Evolutionary conservation across 1,140 invertebrate species (phyloP).

Genomic region (Ceratina australensis): DNA sequence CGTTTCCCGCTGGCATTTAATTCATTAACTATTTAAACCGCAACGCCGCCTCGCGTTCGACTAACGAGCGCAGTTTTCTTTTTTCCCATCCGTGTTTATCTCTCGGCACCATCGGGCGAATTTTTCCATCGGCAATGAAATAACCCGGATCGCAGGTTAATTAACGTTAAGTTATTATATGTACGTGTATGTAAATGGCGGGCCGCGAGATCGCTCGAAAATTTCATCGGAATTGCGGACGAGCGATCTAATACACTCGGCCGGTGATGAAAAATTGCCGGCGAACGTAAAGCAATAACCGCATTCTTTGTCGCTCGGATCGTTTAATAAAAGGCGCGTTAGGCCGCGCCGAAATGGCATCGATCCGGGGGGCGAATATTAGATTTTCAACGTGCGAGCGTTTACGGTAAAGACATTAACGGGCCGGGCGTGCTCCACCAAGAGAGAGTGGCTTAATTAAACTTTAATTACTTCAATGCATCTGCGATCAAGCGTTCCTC

Average conservation of each 20-base stretch:
- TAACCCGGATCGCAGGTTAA: too few relatives aligned
- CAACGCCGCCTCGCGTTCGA: slow-evolving; percentile 13
- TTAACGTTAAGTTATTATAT: too few relatives aligned
- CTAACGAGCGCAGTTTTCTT: slow-evolving; percentile 21
- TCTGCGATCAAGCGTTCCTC: slow-evolving; percentile 23
- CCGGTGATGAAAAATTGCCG: slow-evolving; percentile 37
- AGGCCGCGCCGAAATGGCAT: slow-evolving; percentile 9
- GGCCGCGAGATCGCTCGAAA: background rate
- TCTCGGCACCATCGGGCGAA: background rate
- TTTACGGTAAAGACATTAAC: slow-evolving; percentile 26
- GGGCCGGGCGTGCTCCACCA: background rate
- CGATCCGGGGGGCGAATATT: slow-evolving; percentile 38
- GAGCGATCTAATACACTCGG: slow-evolving; percentile 24
- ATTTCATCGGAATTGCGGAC: slow-evolving; percentile 16
- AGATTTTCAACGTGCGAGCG: slow-evolving; percentile 4
- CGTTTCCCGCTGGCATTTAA: slow-evolving; percentile 22
- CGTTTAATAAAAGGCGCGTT: slow-evolving; percentile 32
- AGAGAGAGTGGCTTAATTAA: slow-evolving; percentile 39
- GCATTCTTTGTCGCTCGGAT: slow-evolving; percentile 21
- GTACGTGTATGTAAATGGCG: too few relatives aligned
- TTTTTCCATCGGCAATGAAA: background rate
- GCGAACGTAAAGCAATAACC: slow-evolving; percentile 42
- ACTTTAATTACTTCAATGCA: slow-evolving; percentile 45
- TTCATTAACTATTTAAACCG: slow-evolving; percentile 25
- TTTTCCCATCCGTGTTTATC: background rate